Evolutionary conservation across 2,797 vertebrate species (phyloP).

Genomic region (Smutsia gigantea): DNA sequence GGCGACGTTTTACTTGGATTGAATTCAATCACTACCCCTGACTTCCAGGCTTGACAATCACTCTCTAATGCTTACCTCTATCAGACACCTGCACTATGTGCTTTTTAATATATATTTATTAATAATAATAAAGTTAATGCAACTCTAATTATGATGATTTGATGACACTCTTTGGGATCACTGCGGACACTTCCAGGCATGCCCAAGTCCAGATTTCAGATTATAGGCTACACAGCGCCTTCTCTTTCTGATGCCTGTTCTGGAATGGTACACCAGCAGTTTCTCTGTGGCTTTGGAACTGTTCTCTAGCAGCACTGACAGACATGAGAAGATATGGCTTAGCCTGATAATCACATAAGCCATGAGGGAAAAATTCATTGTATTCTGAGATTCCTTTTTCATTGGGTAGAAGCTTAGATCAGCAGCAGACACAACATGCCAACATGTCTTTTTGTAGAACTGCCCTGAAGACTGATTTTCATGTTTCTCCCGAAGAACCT

Average conservation of each 20-base stretch:
- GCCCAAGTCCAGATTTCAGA: background rate
- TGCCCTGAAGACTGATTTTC: constrained; percentile 20
- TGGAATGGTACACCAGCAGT: background rate
- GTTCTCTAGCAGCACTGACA: background rate
- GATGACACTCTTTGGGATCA: background rate
- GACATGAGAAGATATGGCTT: background rate
- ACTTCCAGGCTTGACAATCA: background rate
- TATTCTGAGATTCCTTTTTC: background rate
- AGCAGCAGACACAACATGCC: background rate
- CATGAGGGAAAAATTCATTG: background rate
- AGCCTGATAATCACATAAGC: background rate
- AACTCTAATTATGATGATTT: background rate
- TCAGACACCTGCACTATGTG: background rate
- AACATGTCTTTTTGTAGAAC: constrained; percentile 25
- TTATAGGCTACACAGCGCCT: background rate
- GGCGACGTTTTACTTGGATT: background rate
- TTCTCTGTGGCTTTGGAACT: constrained; percentile 17
- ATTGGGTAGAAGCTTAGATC: constrained; percentile 1
- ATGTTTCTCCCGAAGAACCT: constrained; percentile 16
- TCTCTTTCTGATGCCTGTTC: background rate
- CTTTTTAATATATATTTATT: background rate
- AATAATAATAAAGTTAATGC: background rate
- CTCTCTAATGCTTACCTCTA: background rate
- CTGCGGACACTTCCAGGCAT: background rate
- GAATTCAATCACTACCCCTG: background rate